Evolutionary conservation across 2,888 invertebrate genomes (phyloP).

Genomic region (Cephus spinipes): DNA sequence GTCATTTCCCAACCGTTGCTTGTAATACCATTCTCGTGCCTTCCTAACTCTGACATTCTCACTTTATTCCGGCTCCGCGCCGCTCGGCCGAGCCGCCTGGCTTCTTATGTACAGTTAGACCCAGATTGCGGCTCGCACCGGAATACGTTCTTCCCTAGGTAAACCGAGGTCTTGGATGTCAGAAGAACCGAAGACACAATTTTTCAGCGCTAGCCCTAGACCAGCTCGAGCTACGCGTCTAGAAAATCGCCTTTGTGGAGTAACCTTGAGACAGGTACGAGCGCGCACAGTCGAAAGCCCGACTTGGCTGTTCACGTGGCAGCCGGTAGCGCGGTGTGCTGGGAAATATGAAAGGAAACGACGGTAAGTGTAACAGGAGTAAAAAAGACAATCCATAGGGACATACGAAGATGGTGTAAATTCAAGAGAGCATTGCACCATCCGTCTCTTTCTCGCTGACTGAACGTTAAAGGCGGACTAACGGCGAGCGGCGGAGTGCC

Average conservation of each 20-base stretch:
- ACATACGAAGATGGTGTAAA: neutral
- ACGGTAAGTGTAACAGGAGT: neutral
- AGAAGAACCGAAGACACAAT: neutral
- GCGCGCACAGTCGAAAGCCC: neutral
- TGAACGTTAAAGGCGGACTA: neutral
- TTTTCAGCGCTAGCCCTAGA: neutral
- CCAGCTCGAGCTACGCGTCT: neutral
- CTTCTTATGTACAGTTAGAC: slow-evolving; percentile 41
- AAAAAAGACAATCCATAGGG: neutral
- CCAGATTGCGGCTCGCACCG: slow-evolving; percentile 3
- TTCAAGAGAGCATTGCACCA: slow-evolving; percentile 4
- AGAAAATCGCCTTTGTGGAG: neutral
- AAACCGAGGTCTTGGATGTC: neutral
- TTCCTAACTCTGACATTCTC: slow-evolving; percentile 35
- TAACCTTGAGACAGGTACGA: neutral
- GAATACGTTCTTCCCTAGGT: neutral
- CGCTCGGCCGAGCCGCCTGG: slow-evolving; percentile 18
- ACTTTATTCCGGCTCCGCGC: slow-evolving; percentile 17
- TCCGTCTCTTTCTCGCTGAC: neutral
- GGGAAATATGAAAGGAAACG: neutral
- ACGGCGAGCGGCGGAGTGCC: neutral
- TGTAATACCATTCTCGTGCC: slow-evolving; percentile 5
- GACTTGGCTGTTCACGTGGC: neutral
- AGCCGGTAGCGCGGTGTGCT: neutral
- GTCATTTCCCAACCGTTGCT: slow-evolving; percentile 42